Evolutionary conservation across 2,797 vertebrate genomes (phyloP), one percentile per base, ranked within the genome.

Genomic region (Sparidentex hasta): DNA sequence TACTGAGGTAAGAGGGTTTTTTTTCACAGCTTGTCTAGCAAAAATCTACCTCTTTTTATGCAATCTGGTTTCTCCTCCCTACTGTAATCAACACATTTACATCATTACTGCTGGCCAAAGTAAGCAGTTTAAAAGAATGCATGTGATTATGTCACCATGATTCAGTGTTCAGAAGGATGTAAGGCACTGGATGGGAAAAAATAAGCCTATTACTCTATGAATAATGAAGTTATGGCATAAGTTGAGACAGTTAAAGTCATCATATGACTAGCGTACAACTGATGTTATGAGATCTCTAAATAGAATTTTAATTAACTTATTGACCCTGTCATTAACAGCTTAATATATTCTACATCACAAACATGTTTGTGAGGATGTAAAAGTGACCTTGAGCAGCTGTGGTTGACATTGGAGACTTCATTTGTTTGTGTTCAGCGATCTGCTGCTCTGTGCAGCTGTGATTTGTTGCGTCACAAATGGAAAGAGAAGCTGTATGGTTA

Each of bases 361-460:
- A 38, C n/a, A 48, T 59, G 4, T 18, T 23, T 7, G 13, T 11
- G 13, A 55, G 11, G 11, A 50, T 2, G 3, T 23, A 18, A 46
- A 54, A 54, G 72, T 25, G 47, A 50, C 20, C 21, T 41, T 6
- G 0, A 51, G 56, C 52, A 33, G 33, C 33, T 13, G 9, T 29
- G 6, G 64, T 61, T 71, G 56, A 72, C 50, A n/a, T 11, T 64
- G 68, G 66, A 70, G 25, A 62, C 78, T n/a, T 41, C 78, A 54
- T 54, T 63, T 56, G 11, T 46, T 25, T 63, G 50, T 62, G 21
- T 48, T 65, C 72, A 25, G 46, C 70, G 29, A 57, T 67, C 55
- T 58, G 3, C 9, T 17, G 12, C 57, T 55, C 23, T 70, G 56
- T 67, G 20, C 23, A 14, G 20, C 50, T 64, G 27, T 29, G 59